These are phyloP conservation scores for Cyanocitta stelleri DNA, from an alignment of 2,113 vertebrate genomes.

Conservation along the genomic window DNA sequence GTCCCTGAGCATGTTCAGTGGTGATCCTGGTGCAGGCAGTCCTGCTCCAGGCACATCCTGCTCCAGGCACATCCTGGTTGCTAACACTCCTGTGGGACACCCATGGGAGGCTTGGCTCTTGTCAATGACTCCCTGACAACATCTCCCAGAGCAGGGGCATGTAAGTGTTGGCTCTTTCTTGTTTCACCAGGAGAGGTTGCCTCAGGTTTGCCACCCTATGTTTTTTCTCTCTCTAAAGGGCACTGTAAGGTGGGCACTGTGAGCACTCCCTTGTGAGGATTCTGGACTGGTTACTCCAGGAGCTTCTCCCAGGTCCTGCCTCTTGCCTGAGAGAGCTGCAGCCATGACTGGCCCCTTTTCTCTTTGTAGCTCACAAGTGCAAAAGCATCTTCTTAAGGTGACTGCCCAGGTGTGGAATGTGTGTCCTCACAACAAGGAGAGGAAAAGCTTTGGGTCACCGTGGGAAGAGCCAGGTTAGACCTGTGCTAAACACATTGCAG, in stretches of 20 bases:
- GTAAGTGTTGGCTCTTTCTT: background rate
- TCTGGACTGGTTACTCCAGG: background rate
- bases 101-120: background rate
- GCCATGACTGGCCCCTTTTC: background rate
- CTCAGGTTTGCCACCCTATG: background rate
- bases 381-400: background rate
- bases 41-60: background rate
- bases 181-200: background rate
- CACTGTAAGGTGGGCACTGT: background rate
- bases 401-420: background rate
- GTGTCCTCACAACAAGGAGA: background rate
- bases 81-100: background rate
- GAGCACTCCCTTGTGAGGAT: background rate
- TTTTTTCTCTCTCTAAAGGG: background rate
- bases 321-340: background rate
- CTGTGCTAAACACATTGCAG: background rate
- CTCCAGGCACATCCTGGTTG: background rate
- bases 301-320: background rate
- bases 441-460: background rate
- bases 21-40: background rate
- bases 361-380: background rate
- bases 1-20: rapidly evolving
- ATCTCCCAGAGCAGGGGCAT: background rate
- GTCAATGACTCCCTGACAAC: background rate
- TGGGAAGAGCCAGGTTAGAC: background rate